Evolutionary conservation across 1,140 invertebrate species (phyloP).

Genomic region (Venturia canescens): DNA sequence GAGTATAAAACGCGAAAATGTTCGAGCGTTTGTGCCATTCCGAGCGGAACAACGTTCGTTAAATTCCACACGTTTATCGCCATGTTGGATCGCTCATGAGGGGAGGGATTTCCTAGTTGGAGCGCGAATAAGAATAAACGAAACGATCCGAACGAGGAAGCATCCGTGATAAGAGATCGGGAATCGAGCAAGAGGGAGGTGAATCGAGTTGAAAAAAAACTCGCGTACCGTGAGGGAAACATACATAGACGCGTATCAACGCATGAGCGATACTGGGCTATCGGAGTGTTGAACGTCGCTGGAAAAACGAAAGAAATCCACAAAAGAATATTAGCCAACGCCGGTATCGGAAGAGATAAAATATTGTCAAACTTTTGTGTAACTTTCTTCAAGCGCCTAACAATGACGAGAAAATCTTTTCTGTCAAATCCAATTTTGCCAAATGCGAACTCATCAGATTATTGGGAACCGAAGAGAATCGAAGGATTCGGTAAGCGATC

Average conservation of each 20-base stretch:
- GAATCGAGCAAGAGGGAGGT: conserved; percentile 12
- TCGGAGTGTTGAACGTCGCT: neutral
- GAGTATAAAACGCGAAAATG: conserved; percentile 33
- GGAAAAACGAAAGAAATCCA: neutral
- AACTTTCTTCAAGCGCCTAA: conserved; percentile 58
- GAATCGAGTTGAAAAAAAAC: conserved; percentile 32
- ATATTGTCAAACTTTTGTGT: conserved; percentile 57
- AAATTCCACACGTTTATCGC: conserved; percentile 45
- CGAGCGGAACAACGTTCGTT: conserved; percentile 43
- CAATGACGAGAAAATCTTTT: too few species aligned
- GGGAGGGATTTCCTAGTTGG: conserved; percentile 33
- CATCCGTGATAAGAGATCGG: conserved; percentile 37
- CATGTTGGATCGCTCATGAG: conserved; percentile 35
- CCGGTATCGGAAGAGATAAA: neutral
- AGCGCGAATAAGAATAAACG: conserved; percentile 32
- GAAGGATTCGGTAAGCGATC: neutral
- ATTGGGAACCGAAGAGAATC: too few species aligned
- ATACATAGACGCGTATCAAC: neutral
- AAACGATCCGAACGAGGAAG: conserved; percentile 41
- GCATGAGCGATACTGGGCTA: neutral
- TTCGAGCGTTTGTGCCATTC: conserved; percentile 28
- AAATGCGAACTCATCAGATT: neutral
- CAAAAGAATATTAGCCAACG: neutral
- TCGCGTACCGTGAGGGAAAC: neutral
- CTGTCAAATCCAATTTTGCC: too few species aligned